Evolutionary conservation across 2,888 invertebrate species (phyloP).

Genomic region (Autographa pulchrina): DNA sequence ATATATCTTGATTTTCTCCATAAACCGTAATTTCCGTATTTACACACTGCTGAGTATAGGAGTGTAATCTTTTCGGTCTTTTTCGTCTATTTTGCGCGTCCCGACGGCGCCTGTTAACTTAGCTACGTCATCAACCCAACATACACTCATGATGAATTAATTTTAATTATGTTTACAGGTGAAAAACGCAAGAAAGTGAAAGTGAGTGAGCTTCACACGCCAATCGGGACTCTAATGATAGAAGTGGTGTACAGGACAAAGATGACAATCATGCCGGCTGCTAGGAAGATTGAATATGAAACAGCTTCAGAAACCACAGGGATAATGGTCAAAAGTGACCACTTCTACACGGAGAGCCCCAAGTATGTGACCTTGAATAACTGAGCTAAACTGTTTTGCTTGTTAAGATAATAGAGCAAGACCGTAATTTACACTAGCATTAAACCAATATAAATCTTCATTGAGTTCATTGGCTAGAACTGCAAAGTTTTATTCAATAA

Average conservation of each 20-base stretch:
- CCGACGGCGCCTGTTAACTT: no score
- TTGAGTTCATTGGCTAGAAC: not conserved
- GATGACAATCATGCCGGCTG: constrained; percentile 96
- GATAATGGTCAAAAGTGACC: constrained; percentile 97
- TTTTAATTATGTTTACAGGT: constrained; percentile 84
- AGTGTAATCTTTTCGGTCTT: no score
- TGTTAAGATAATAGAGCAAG: not conserved
- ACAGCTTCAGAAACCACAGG: constrained; percentile 71
- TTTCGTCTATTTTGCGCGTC: no score
- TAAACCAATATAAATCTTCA: not conserved
- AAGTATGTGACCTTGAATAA: constrained; percentile 80
- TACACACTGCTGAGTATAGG: no score
- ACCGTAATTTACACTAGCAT: not conserved
- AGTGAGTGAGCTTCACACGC: constrained; percentile 96
- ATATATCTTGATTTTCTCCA: no score
- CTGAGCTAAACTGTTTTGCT: not conserved
- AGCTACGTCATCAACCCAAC: no score
- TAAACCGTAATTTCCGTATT: no score
- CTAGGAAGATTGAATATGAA: constrained; percentile 89
- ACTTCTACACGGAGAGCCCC: constrained; percentile 92
- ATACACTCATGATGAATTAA: not conserved
- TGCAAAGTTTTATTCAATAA: not conserved
- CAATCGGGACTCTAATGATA: constrained; percentile 95
- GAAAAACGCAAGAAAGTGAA: constrained; percentile 94
- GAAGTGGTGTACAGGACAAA: constrained; percentile 96